phyloP scores from a whole-genome alignment of 2,797 vertebrate species.

The Sebastes diaconus region DNA sequence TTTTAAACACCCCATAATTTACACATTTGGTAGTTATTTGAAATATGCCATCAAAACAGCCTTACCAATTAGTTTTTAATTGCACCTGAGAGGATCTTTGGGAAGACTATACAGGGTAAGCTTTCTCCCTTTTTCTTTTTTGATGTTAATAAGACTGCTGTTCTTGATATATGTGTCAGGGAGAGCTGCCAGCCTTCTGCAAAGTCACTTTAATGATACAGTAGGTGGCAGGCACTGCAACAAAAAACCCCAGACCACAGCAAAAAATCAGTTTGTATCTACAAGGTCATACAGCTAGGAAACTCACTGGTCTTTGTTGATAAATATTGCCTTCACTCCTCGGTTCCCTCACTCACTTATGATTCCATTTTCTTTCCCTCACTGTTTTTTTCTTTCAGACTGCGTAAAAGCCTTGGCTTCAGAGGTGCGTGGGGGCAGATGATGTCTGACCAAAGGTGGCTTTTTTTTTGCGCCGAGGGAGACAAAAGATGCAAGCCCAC shows the following conservation, averaged over 20 bases:
- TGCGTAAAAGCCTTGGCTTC: conserved; percentile 23
- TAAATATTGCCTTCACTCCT: conserved; percentile 50
- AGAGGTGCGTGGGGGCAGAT: conserved; percentile 31
- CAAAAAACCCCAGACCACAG: conserved; percentile 47
- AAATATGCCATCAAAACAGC: conserved; percentile 58
- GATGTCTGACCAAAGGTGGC: conserved; percentile 49
- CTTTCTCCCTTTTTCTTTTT: conserved; percentile 40
- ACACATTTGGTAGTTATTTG: conserved; percentile 49
- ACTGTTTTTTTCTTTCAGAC: conserved; percentile 21
- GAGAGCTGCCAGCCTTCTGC: conserved; percentile 60
- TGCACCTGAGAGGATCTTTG: conserved; percentile 63
- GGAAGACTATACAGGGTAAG: conserved; percentile 13
- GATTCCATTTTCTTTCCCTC: conserved; percentile 39
- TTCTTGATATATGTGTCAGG: conserved; percentile 53
- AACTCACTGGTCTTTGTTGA: conserved; percentile 56
- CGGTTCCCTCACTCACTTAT: conserved; percentile 24
- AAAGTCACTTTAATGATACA: conserved; percentile 64
- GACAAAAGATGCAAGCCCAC: conserved; percentile 52
- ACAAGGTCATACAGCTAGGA: conserved; percentile 66
- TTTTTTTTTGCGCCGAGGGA: conserved; percentile 15
- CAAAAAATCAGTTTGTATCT: conserved; percentile 59
- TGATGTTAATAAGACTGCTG: conserved; percentile 57
- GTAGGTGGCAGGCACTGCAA: conserved; percentile 39
- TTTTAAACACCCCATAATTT: conserved; percentile 52
- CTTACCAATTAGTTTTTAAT: conserved; percentile 72